Evolutionary conservation across 2,888 invertebrate species (phyloP).

Genomic region (Gastrophysa polygoni): DNA sequence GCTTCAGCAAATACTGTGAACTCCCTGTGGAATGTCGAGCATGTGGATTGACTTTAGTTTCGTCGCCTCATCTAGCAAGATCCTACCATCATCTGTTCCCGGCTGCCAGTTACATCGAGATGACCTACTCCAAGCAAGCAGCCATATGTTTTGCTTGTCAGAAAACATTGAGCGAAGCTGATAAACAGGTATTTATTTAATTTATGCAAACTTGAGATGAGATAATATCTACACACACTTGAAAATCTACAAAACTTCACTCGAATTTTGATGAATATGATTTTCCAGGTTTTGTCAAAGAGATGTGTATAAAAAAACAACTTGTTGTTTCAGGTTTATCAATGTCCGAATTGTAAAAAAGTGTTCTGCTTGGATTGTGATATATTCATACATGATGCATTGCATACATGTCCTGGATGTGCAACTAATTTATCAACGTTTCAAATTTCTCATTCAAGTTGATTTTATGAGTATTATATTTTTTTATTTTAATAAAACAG

Average conservation of each 20-base stretch:
- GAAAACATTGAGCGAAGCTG: conserved; percentile 67
- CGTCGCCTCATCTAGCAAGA: conserved; percentile 96
- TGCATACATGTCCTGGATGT: conserved; percentile 97
- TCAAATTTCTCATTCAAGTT: conserved; percentile 48
- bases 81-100: conserved; percentile 98
- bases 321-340: conserved; percentile 71
- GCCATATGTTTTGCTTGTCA: conserved; percentile 77
- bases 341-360: conserved; percentile 79
- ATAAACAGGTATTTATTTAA: conserved; percentile 69
- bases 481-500: conserved; percentile 7
- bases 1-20: conserved; percentile 97
- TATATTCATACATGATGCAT: conserved; percentile 87
- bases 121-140: conserved; percentile 65
- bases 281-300: too few species aligned
- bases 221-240: too few species aligned
- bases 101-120: conserved; percentile 82
- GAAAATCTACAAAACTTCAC: too few species aligned
- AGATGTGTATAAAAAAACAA: too few species aligned
- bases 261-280: too few species aligned
- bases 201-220: too few species aligned
- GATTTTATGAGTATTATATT: conserved; percentile 12
- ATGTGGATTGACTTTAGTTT: conserved; percentile 94
- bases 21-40: conserved; percentile 96
- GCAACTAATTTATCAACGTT: conserved; percentile 69
- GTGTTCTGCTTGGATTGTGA: conserved; percentile 95